Conservation (phyloP, 92 coral and sea anemone genomes). For the Heliopora coerulea region DNA sequence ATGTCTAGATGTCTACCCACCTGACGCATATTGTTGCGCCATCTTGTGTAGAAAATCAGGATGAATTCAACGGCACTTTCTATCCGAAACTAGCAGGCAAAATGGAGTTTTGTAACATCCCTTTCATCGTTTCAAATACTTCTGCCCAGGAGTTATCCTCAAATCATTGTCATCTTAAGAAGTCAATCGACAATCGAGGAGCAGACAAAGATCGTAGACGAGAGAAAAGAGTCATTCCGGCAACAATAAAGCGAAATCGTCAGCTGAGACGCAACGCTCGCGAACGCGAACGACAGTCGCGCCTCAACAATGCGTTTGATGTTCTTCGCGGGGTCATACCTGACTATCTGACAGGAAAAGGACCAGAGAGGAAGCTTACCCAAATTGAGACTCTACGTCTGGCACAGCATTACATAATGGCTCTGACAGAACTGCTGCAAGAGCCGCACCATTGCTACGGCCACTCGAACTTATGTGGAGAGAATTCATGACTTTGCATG, state of each 20-base stretch:
- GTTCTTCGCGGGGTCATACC: conserved; percentile 96
- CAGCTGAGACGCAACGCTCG: conserved; percentile 97
- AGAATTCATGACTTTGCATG: too few relatives aligned
- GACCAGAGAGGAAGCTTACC: conserved; percentile 93
- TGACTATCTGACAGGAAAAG: conserved; percentile 93
- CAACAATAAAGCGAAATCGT: conserved; percentile 79
- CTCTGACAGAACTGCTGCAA: conserved; percentile 87
- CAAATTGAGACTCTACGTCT: conserved; percentile 90
- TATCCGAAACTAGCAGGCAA: conserved; percentile 24
- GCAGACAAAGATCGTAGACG: conserved; percentile 18
- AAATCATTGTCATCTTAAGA: conserved; percentile 14
- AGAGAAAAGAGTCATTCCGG: conserved; percentile 72
- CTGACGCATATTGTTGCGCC: conserved; percentile 13
- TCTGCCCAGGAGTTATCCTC: not conserved
- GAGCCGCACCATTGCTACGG: conserved; percentile 50
- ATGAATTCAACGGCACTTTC: conserved; percentile 19
- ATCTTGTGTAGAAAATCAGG: conserved; percentile 20
- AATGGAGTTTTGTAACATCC: conserved; percentile 32
- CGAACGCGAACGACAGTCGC: conserved; percentile 95
- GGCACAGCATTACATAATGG: conserved; percentile 93
- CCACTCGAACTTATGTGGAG: not conserved
- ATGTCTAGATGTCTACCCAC: conserved; percentile 35
- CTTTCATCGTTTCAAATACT: conserved; percentile 9
- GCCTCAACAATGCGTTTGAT: conserved; percentile 91
- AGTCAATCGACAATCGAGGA: not conserved